Percentiles rank a stretch among this genome's conserved stretches.
Evolutionary conservation across 2,797 vertebrate genomes (phyloP).

Genomic region (Esox masquinongy): DNA sequence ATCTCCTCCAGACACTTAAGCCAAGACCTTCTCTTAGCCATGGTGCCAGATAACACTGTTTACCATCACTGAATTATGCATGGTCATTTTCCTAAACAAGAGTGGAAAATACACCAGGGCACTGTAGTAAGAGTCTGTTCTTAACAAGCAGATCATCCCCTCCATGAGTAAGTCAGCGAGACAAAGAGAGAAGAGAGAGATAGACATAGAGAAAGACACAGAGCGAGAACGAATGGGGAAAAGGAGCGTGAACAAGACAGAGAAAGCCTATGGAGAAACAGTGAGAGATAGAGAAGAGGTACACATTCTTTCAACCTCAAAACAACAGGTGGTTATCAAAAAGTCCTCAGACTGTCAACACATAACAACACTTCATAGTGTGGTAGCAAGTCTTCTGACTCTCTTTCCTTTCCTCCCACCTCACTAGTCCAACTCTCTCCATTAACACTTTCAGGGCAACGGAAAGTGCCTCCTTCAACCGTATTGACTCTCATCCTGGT

Average conservation of each 20-base stretch:
- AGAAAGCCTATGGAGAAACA: neutral
- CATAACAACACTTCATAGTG: too few species aligned
- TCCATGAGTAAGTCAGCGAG: neutral
- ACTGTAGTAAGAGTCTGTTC: neutral
- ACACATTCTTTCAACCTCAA: neutral
- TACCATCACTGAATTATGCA: slow-evolving; percentile 4
- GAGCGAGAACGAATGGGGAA: neutral
- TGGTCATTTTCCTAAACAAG: neutral
- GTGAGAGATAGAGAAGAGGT: neutral
- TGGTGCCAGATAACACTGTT: neutral
- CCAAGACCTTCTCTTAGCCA: neutral
- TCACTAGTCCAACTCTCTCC: neutral
- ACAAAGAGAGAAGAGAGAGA: neutral
- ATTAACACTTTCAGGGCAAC: neutral
- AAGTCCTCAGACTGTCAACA: too few species aligned
- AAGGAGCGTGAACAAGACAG: neutral
- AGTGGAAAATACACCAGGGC: neutral
- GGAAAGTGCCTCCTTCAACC: too few species aligned
- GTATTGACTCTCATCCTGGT: too few species aligned
- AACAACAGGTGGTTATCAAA: too few species aligned
- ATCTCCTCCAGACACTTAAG: neutral
- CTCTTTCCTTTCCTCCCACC: neutral
- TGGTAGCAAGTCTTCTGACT: neutral
- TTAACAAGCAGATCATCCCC: neutral
- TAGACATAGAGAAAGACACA: slow-evolving; percentile 10